Conservation (phyloP, 2,888 invertebrate species). For the Horisme vitalbata region DNA sequence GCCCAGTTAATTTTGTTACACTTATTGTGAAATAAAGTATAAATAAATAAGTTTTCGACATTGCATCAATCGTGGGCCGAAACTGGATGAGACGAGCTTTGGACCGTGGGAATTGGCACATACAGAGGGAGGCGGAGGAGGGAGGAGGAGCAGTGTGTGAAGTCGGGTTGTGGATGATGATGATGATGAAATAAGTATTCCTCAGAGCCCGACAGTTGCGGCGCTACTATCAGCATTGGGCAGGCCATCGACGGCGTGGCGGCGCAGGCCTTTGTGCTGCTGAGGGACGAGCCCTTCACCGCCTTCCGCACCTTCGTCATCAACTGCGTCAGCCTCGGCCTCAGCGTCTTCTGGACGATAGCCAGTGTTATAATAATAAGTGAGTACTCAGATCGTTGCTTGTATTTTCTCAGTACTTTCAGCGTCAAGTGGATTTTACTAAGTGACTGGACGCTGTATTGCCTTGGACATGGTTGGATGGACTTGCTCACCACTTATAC, state of each 20-base stretch:
- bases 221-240: constrained; percentile 58
- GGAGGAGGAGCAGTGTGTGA: background rate
- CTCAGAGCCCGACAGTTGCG: constrained; percentile 56
- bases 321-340: constrained; percentile 49
- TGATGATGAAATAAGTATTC: no score
- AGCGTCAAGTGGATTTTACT: no score
- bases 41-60: no score
- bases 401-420: background rate
- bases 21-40: no score
- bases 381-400: constrained; percentile 40
- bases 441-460: no score
- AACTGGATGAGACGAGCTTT: no score
- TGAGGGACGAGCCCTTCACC: constrained; percentile 50
- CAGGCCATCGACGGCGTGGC: constrained; percentile 52
- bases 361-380: constrained; percentile 57
- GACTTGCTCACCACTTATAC: no score
- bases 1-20: no score
- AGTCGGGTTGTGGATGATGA: no score
- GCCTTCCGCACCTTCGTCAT: constrained; percentile 58
- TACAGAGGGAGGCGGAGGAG: background rate
- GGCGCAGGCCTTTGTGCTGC: constrained; percentile 59
- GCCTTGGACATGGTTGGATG: no score
- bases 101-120: no score
- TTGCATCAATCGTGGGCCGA: no score
- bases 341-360: constrained; percentile 56